phyloP scores from a whole-genome alignment of 2,113 vertebrate genomes.

The Petroica traversi region DNA sequence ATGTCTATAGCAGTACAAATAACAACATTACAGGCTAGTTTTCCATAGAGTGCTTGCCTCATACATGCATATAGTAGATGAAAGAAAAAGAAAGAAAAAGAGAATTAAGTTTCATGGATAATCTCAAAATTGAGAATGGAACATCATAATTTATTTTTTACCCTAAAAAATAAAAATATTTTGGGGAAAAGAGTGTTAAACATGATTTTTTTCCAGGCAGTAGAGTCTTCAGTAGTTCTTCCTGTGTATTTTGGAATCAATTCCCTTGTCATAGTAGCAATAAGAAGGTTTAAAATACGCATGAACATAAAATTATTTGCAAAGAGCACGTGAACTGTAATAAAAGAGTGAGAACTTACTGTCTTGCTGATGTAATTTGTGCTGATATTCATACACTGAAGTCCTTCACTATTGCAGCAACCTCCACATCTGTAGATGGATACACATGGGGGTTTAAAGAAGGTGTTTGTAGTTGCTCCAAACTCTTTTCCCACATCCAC shows the following conservation, averaged over 20 bases:
- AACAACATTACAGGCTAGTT: not conserved
- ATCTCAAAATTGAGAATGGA: not conserved
- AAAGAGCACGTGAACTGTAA: not conserved
- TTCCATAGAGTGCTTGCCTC: not conserved
- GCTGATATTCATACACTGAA: constrained; percentile 94
- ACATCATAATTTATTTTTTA: not conserved
- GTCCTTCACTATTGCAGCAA: constrained; percentile 97
- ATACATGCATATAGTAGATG: not conserved
- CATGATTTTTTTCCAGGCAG: not conserved
- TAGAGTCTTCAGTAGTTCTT: not conserved
- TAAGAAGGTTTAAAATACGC: not conserved
- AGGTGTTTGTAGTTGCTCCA: constrained; percentile 96
- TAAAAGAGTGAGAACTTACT: constrained; percentile 74
- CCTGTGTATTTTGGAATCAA: not conserved
- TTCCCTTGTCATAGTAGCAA: not conserved
- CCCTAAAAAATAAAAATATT: not conserved
- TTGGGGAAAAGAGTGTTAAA: not conserved
- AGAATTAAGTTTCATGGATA: not conserved
- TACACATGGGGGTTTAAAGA: constrained; percentile 99
- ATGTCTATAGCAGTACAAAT: not conserved
- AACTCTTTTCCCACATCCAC: constrained; percentile 98
- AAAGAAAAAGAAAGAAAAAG: no score
- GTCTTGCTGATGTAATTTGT: constrained; percentile 95
- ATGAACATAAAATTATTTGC: not conserved
- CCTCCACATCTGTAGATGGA: constrained; percentile 99